Percentiles rank a stretch among this genome's conserved stretches.
These are phyloP conservation scores for Sminthopsis crassicaudata DNA, from an alignment of 2,113 vertebrate genomes.

Conservation along the genomic window DNA sequence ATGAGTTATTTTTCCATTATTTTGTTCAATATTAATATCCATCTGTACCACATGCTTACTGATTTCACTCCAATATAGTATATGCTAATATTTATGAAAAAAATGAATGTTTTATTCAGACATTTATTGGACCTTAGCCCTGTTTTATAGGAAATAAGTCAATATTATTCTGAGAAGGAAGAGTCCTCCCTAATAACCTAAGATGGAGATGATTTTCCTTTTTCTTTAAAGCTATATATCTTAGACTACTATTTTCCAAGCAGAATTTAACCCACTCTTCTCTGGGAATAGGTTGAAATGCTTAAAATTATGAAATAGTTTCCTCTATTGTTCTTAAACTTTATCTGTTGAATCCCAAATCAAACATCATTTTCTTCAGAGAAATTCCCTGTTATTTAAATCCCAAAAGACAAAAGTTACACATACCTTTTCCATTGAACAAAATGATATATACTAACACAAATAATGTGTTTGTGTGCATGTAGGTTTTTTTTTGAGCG, in stretches of 20 bases:
- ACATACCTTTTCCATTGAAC: not conserved
- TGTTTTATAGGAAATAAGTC: not conserved
- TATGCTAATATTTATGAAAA: not conserved
- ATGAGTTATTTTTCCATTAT: conserved; percentile 37
- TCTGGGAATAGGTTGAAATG: not conserved
- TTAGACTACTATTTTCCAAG: not conserved
- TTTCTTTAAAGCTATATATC: not conserved
- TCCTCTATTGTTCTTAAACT: not conserved
- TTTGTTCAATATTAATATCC: conserved; percentile 13
- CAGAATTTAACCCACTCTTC: not conserved
- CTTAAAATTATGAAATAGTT: not conserved
- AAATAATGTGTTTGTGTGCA: not conserved
- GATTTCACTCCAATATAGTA: conserved; percentile 2
- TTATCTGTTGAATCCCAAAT: not conserved
- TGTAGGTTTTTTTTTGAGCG: not conserved
- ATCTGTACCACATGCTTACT: not conserved
- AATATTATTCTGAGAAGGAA: not conserved
- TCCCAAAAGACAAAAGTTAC: too few relatives aligned
- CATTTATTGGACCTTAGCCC: not conserved
- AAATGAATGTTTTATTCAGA: not conserved
- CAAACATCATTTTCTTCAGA: not conserved
- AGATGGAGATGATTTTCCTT: not conserved
- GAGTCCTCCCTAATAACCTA: not conserved
- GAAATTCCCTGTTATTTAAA: not conserved
- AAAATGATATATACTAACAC: not conserved